A percentile compares a stretch with the other conserved stretches of the same genome.
These are phyloP conservation scores for Macrophya alboannulata DNA, from an alignment of 2,888 invertebrate genomes.

Conservation along the genomic window DNA sequence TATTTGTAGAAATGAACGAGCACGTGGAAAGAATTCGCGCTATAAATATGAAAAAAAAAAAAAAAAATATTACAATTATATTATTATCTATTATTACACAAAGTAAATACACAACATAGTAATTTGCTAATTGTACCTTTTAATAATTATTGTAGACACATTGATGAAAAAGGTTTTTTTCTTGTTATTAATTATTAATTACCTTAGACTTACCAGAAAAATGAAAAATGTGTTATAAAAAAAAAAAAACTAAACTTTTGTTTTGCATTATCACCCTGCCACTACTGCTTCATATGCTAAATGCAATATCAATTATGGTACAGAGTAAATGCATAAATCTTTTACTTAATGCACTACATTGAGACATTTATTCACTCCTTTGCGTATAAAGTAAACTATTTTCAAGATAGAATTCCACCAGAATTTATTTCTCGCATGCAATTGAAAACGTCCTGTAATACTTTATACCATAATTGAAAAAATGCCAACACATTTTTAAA, in stretches of 20 bases:
- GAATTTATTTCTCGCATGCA: neutral
- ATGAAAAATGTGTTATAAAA: conserved; percentile 79
- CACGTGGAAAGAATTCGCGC: conserved; percentile 74
- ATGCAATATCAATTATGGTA: conserved; percentile 34
- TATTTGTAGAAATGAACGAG: conserved; percentile 78
- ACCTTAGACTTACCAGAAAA: conserved; percentile 78
- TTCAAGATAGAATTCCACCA: neutral
- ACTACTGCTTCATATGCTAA: conserved; percentile 25
- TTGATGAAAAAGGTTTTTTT: conserved; percentile 77
- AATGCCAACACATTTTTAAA: neutral
- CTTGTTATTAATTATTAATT: conserved; percentile 79
- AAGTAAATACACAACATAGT: conserved; percentile 79
- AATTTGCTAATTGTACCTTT: conserved; percentile 80
- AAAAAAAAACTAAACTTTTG: conserved; percentile 30
- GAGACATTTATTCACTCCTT: neutral
- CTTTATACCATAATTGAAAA: conserved; percentile 23
- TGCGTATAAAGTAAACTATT: neutral
- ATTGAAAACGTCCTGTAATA: neutral
- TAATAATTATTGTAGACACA: conserved; percentile 79
- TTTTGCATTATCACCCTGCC: conserved; percentile 45
- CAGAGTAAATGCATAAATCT: neutral
- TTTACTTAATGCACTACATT: neutral
- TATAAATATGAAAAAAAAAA: conserved; percentile 77
- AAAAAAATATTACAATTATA: conserved; percentile 67
- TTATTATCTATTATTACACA: conserved; percentile 79